Conservation (phyloP, 2,113 vertebrate genomes). For the Fregetta grallaria region DNA sequence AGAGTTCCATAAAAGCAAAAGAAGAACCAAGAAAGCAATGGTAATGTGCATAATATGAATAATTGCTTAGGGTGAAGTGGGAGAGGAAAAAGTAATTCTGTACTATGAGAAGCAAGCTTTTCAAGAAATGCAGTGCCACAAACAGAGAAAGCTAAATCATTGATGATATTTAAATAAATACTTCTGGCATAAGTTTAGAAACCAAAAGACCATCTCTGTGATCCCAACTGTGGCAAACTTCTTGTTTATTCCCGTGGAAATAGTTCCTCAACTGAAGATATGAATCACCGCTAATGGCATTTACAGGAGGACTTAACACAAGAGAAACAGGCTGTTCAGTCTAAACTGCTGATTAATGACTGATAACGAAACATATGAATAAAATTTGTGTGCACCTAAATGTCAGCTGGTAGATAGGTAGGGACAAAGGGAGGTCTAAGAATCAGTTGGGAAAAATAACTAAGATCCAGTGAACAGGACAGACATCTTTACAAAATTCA, state of each 20-base stretch:
- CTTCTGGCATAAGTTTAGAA: not conserved
- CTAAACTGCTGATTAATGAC: not conserved
- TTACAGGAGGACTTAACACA: not conserved
- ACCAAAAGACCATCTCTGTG: too few relatives aligned
- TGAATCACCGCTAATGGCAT: not conserved
- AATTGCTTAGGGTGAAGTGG: not conserved
- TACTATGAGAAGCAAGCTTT: not conserved
- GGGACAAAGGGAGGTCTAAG: not conserved
- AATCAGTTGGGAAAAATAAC: not conserved
- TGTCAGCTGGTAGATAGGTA: not conserved
- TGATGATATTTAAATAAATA: not conserved
- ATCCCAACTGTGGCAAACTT: not conserved
- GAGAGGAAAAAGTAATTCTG: not conserved
- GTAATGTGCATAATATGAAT: not conserved
- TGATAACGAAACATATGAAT: not conserved
- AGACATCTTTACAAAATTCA: not conserved
- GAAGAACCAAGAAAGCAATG: not conserved
- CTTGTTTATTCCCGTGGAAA: not conserved
- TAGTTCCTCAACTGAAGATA: not conserved
- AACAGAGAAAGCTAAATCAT: not conserved
- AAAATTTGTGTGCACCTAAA: not conserved
- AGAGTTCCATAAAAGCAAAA: not conserved
- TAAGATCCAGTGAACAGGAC: not conserved
- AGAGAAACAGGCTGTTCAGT: not conserved
- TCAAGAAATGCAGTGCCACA: not conserved